A percentile compares a stretch with the other conserved stretches of the same genome.
These are phyloP conservation scores for Tribolium madens DNA, from an alignment of 1,140 invertebrate species.

Conservation along the genomic window DNA sequence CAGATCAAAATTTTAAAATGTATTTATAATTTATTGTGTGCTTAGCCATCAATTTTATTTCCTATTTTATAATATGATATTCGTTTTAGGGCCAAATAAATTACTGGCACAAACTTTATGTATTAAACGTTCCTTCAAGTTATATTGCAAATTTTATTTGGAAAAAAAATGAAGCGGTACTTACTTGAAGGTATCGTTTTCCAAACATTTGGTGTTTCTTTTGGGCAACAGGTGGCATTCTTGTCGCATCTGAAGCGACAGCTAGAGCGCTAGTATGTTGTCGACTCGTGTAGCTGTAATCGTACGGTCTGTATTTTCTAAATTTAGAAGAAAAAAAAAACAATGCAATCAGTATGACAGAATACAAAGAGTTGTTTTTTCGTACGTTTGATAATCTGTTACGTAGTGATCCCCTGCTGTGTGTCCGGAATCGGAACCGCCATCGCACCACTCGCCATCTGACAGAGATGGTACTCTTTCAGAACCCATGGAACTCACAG, in stretches of 20 bases:
- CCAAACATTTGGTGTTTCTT: conserved; percentile 95
- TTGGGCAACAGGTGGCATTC: conserved; percentile 80
- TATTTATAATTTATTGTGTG: no score
- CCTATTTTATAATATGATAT: no score
- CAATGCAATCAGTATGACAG: neutral
- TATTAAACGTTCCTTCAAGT: no score
- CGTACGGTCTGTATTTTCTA: conserved; percentile 83
- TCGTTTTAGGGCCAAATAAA: no score
- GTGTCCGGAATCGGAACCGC: conserved; percentile 84
- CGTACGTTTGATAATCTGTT: conserved; percentile 69
- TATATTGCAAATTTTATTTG: no score
- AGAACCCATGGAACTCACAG: conserved; percentile 91
- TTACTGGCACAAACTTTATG: no score
- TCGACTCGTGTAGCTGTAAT: conserved; percentile 74
- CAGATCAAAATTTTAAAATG: no score
- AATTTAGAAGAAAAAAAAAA: conserved; percentile 5
- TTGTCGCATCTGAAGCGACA: conserved; percentile 60
- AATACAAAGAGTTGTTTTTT: neutral
- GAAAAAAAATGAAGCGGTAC: neutral
- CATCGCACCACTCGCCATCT: conserved; percentile 90
- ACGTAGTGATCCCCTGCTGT: conserved; percentile 72
- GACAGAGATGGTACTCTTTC: conserved; percentile 88
- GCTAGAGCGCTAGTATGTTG: conserved; percentile 57
- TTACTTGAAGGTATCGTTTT: conserved; percentile 83
- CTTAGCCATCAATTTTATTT: no score